Evolutionary conservation across 2,113 vertebrate genomes (phyloP).

Genomic region (Haemorhous mexicanus): DNA sequence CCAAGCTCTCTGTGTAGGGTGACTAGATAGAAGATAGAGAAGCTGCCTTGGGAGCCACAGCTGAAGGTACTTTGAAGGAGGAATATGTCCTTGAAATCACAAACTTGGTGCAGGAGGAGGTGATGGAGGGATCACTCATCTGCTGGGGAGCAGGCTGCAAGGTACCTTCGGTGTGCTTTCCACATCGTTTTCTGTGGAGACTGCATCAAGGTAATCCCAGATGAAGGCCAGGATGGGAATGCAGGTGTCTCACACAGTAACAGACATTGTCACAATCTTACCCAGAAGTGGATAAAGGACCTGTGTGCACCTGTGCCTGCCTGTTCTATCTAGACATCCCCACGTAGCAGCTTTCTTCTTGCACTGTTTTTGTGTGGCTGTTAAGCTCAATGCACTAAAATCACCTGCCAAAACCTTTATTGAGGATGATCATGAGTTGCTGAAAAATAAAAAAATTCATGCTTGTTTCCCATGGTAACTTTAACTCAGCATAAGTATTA

Average conservation of each 20-base stretch:
- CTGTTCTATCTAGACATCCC: not conserved
- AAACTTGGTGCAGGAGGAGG: not conserved
- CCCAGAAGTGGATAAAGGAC: not conserved
- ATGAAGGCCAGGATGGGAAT: not conserved
- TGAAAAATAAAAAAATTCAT: constrained; percentile 47
- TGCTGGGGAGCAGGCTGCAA: not conserved
- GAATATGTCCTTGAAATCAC: not conserved
- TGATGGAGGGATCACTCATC: not conserved
- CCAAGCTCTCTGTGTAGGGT: not conserved
- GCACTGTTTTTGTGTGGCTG: not conserved
- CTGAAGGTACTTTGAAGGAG: not conserved
- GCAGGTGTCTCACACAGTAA: not conserved
- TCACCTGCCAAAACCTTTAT: constrained; percentile 42
- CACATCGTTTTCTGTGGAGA: fast-evolving
- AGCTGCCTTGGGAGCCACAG: not conserved
- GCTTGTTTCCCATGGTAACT: constrained; percentile 57
- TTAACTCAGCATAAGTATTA: not conserved
- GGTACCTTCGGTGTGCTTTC: not conserved
- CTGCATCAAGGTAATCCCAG: not conserved
- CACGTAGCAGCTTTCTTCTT: not conserved
- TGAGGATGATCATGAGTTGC: not conserved
- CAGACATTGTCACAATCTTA: not conserved
- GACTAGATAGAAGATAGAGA: not conserved
- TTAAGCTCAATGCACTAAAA: not conserved
- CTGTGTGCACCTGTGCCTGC: not conserved